Evolutionary conservation across 2,113 vertebrate genomes (phyloP).

Genomic region (Clarias macrocephalus): DNA sequence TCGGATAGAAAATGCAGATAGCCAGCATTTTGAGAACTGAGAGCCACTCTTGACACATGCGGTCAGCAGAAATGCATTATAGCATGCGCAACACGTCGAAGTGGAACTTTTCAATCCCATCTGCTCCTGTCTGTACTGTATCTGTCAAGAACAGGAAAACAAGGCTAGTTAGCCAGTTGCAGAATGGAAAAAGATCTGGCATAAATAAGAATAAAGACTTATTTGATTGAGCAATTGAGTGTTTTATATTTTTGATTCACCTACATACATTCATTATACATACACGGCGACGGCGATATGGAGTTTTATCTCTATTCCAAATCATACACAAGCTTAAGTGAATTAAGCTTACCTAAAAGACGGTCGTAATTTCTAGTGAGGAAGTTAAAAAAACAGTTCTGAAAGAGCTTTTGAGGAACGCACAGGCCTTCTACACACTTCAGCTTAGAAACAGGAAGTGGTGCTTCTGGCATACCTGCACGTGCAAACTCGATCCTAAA

Average conservation of each 20-base stretch:
- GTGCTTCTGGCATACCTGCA: conserved; percentile 23
- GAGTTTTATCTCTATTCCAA: background rate
- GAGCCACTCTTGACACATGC: too few species aligned
- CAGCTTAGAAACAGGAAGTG: conserved; percentile 2
- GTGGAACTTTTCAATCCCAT: background rate
- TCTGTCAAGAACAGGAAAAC: background rate
- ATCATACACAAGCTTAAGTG: background rate
- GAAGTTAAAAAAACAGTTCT: background rate
- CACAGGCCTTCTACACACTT: background rate
- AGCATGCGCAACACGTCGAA: too few species aligned
- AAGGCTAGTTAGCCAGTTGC: background rate
- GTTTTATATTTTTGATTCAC: too few species aligned
- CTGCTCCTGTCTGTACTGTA: background rate
- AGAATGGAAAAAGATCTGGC: background rate
- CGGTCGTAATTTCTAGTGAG: background rate
- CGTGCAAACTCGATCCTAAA: background rate
- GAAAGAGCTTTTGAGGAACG: conserved; percentile 14
- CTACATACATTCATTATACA: background rate
- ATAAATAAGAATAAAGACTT: background rate
- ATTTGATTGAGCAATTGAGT: background rate
- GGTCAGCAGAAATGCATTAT: background rate
- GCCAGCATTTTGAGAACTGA: background rate
- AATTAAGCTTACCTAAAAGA: background rate
- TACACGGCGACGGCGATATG: background rate
- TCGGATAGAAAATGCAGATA: too few species aligned